Base-by-base conservation (phyloP, 2,888 invertebrate genomes). In the Ctena decussata region DNA sequence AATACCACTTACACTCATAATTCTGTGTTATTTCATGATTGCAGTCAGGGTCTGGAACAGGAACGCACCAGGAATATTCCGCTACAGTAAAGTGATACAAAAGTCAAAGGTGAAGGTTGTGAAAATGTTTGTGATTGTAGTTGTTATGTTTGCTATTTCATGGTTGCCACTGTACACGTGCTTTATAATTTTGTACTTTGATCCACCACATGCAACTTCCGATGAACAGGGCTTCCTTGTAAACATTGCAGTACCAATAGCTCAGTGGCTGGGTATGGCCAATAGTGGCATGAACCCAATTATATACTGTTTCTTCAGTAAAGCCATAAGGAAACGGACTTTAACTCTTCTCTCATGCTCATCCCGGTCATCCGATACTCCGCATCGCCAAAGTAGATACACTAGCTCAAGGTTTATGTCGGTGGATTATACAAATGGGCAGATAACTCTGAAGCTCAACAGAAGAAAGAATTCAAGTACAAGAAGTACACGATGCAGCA, bases 201-300 rank as follows among this genome's bases (percentile, higher is more conserved):
- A 98, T 97, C 80, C 89, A 0, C 83, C 84, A 15, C 77, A 83
- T 39, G 44, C 60, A 27, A 49, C 82, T 49, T 71, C 84, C 24
- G 77, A 75, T 18, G 88, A 91, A 1, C 97, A 98, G 1, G 60
- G 82, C 53, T 60, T 98, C 98, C 1, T 98, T 98, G 95, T 98
- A 98, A 87, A 91, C 70, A 84, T 91, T 0, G 88, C 89, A 57
- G 98, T 98, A 21, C 99, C 99, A 8, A 97, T 99, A 73, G 98
- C 99, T 0, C 99, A 99, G 95, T 98, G 98, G 98, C 96, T 99
- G 70, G 99, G 98, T 6, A 97, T 98, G 0, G 98, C 98, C 30
- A 99, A 99, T 96, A 98, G 98, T 32, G 98, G 98, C 96, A 98
- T 99, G 93, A 99, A 99, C 96, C 99, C 99, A 0, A 97, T 99